Evolutionary conservation across 1,140 invertebrate species (phyloP).

Genomic region (Caerostris darwini): DNA sequence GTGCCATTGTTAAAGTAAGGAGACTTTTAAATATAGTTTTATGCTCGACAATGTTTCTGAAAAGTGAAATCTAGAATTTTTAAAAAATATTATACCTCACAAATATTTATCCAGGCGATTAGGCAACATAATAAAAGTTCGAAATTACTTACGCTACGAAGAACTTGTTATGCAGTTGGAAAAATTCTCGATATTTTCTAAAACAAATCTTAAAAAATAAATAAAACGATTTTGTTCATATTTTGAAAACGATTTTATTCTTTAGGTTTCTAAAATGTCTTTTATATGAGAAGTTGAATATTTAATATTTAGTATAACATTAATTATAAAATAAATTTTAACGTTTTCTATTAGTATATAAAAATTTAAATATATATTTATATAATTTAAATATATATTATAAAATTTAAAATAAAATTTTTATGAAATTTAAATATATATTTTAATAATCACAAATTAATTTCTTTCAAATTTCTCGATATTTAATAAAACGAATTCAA

Average conservation of each 20-base stretch:
- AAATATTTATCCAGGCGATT: slow-evolving; percentile 15
- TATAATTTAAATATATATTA: too few species aligned
- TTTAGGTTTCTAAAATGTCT: neutral
- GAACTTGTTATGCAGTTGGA: neutral
- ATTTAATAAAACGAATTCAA: neutral
- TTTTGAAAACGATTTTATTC: neutral
- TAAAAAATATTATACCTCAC: slow-evolving; percentile 17
- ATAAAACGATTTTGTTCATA: neutral
- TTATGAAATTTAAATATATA: too few species aligned
- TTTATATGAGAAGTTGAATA: neutral
- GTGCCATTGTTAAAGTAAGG: neutral
- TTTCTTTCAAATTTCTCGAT: neutral
- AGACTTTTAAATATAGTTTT: neutral
- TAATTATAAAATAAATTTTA: too few species aligned
- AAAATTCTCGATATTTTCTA: neutral
- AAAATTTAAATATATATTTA: too few species aligned
- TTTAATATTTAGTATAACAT: neutral
- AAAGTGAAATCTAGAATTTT: neutral
- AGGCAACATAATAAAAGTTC: neutral
- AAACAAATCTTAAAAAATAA: neutral
- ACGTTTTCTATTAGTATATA: too few species aligned
- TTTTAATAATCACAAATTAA: too few species aligned
- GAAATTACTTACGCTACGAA: slow-evolving; percentile 14
- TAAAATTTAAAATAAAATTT: too few species aligned
- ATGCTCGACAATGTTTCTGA: neutral